phyloP scores from a whole-genome alignment of 2,888 invertebrate species.

The Ceramica pisi region DNA sequence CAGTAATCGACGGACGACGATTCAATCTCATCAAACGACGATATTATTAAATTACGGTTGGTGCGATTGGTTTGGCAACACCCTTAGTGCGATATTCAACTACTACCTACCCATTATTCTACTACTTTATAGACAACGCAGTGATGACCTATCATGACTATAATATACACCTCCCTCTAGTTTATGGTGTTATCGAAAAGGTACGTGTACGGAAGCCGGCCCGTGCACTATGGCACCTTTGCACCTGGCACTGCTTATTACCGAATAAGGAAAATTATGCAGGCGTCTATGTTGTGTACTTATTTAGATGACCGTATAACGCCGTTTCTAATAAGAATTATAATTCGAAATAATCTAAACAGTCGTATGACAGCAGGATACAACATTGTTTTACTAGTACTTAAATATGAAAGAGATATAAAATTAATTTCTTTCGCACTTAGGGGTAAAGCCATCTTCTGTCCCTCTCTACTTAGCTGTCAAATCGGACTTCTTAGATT shows the following conservation, averaged over 20 bases:
- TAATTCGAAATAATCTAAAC: too few species aligned
- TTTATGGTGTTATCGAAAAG: slow-evolving; percentile 8
- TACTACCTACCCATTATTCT: too few species aligned
- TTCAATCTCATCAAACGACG: neutral
- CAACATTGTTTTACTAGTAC: too few species aligned
- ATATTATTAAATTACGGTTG: too few species aligned
- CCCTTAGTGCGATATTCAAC: slow-evolving; percentile 12
- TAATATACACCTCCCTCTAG: neutral
- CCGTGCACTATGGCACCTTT: slow-evolving; percentile 18
- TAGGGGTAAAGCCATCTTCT: too few species aligned
- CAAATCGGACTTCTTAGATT: too few species aligned
- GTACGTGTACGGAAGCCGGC: slow-evolving; percentile 23
- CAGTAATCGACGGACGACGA: too few species aligned
- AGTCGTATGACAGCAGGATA: too few species aligned
- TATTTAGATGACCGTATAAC: neutral
- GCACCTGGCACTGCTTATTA: slow-evolving; percentile 11
- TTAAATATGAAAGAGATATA: too few species aligned
- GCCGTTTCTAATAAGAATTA: too few species aligned
- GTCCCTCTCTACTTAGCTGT: too few species aligned
- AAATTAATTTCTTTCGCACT: too few species aligned
- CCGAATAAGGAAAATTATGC: slow-evolving; percentile 26
- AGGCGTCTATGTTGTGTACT: neutral
- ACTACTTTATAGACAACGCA: slow-evolving; percentile 12
- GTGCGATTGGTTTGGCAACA: neutral
- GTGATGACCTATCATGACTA: slow-evolving; percentile 55